phyloP scores from a whole-genome alignment of 2,888 invertebrate species.

The Notocelia uddmanniana region DNA sequence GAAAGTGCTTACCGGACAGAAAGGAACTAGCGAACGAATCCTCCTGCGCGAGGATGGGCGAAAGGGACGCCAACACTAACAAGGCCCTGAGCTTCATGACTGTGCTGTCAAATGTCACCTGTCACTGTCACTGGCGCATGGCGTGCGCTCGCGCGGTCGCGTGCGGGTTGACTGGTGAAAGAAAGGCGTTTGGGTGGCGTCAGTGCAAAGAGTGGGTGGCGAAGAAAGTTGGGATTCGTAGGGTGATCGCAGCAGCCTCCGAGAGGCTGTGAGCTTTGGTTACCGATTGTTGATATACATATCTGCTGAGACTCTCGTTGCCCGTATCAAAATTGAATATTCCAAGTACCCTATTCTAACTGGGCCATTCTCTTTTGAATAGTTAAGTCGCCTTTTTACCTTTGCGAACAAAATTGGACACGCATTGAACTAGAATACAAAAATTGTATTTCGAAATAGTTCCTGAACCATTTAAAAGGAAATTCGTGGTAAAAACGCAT shows the following conservation, averaged over 20 bases:
- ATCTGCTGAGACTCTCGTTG: too few relatives aligned
- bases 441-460: too few relatives aligned
- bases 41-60: constrained; percentile 82
- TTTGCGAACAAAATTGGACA: too few relatives aligned
- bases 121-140: constrained; percentile 54
- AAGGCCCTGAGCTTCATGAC: constrained; percentile 67
- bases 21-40: constrained; percentile 94
- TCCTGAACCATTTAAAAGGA: too few relatives aligned
- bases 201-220: constrained; percentile 47
- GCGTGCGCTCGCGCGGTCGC: constrained; percentile 52
- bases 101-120: constrained; percentile 55
- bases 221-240: constrained; percentile 45
- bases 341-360: too few relatives aligned
- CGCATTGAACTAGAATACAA: too few relatives aligned
- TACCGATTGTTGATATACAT: too few relatives aligned
- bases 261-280: constrained; percentile 3
- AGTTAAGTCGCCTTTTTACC: too few relatives aligned
- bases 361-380: too few relatives aligned
- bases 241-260: constrained; percentile 4
- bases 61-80: constrained; percentile 58
- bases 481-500: too few relatives aligned
- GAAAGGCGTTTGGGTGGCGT: constrained; percentile 66
- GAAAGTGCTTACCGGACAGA: constrained; percentile 88
- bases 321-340: too few relatives aligned
- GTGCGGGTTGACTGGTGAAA: constrained; percentile 67